Evolutionary conservation across 2,797 vertebrate species (phyloP).

Genomic region (Dallia pectoralis): DNA sequence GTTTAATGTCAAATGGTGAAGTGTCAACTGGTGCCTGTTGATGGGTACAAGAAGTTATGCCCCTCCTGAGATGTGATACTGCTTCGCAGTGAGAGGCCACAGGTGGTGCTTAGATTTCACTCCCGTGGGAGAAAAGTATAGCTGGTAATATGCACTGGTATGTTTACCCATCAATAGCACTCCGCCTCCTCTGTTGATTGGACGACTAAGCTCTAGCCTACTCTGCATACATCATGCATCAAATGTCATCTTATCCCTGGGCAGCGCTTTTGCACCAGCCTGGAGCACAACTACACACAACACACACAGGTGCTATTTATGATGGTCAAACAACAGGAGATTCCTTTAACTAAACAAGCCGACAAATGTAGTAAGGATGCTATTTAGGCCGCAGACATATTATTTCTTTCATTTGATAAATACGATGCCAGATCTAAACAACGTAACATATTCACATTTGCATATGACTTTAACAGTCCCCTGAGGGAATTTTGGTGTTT

Average conservation of each 20-base stretch:
- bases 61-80: conserved; percentile 23
- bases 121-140: no score
- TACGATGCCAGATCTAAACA: neutral
- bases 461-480: neutral
- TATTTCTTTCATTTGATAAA: neutral
- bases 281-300: neutral
- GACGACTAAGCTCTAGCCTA: neutral
- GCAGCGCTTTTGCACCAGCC: neutral
- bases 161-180: neutral
- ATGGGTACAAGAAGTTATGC: neutral
- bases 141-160: neutral
- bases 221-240: neutral
- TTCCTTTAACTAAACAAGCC: neutral
- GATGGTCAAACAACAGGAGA: neutral
- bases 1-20: conserved; percentile 6
- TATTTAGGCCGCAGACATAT: neutral
- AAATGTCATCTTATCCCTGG: conserved; percentile 10
- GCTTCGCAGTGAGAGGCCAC: no score
- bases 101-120: no score
- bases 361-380: neutral
- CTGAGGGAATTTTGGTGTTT: neutral
- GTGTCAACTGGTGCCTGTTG: neutral
- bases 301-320: conserved; percentile 3
- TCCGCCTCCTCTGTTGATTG: neutral
- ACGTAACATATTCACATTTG: neutral